Percentiles rank a stretch among this genome's conserved stretches.
Conservation (phyloP, 2,113 vertebrate genomes). For the Archocentrus centrarchus region DNA sequence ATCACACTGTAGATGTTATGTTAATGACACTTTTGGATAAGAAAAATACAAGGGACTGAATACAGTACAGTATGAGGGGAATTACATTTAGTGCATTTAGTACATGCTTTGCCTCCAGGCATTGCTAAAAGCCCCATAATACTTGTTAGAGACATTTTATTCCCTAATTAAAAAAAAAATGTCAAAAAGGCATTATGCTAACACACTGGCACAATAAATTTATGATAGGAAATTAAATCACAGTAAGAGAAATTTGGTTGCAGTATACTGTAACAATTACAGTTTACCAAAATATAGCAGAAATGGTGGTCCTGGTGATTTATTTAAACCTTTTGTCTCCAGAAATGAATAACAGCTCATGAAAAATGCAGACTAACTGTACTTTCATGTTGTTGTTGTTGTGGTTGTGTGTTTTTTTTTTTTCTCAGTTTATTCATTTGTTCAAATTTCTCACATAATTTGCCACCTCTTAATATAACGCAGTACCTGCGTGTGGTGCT, state of each 20-base stretch:
- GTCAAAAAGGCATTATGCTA: background rate
- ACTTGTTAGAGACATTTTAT: background rate
- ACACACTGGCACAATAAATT: background rate
- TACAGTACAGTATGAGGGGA: background rate
- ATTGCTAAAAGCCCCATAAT: background rate
- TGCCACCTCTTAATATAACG: constrained; percentile 39
- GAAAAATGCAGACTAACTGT: background rate
- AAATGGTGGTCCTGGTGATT: background rate
- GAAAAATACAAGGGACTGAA: background rate
- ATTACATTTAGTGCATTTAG: background rate
- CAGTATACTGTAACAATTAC: background rate
- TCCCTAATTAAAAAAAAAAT: background rate
- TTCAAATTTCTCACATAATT: constrained; percentile 38
- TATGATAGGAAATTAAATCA: background rate
- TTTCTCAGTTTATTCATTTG: constrained; percentile 19
- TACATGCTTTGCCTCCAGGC: background rate
- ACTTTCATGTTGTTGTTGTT: background rate
- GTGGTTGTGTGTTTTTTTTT: background rate
- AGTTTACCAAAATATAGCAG: background rate
- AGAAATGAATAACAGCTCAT: background rate
- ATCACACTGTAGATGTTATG: background rate
- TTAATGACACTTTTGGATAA: no score
- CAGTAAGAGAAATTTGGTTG: background rate
- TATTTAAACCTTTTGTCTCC: background rate
- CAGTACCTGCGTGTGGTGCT: constrained; percentile 4